A percentile compares a stretch with the other conserved stretches of the same genome.
phyloP scores from a whole-genome alignment of 2,888 invertebrate genomes.

The Acleris holmiana region DNA sequence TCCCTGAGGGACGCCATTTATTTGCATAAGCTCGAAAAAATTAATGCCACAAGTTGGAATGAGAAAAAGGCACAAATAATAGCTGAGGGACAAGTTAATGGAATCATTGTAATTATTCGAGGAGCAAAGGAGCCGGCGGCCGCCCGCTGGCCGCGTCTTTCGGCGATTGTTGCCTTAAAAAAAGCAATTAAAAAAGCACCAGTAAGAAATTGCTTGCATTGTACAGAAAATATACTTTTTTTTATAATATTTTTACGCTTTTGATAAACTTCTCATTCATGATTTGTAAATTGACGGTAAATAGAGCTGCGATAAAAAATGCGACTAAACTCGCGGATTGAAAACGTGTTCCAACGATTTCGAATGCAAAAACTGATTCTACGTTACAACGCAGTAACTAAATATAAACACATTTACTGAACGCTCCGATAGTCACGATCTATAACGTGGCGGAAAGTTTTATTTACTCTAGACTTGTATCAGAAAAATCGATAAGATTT shows the following conservation, averaged over 20 bases:
- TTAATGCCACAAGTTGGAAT: constrained; percentile 29
- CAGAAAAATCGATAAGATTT: constrained; percentile 10
- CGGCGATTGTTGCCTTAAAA: constrained; percentile 76
- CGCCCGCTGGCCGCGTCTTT: constrained; percentile 74
- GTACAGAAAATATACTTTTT: constrained; percentile 58
- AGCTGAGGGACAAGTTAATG: constrained; percentile 78
- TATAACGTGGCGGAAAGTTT: constrained; percentile 4
- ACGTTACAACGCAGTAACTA: constrained; percentile 19
- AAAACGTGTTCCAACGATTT: constrained; percentile 55
- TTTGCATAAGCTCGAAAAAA: constrained; percentile 34
- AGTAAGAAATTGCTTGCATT: constrained; percentile 68
- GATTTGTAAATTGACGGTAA: constrained; percentile 61
- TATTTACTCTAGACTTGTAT: constrained; percentile 1
- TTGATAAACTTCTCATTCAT: constrained; percentile 60
- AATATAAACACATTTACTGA: constrained; percentile 9
- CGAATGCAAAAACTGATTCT: constrained; percentile 37
- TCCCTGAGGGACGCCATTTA: constrained; percentile 11
- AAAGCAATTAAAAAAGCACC: constrained; percentile 78
- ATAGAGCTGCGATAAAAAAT: constrained; percentile 54
- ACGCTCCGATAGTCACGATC: constrained; percentile 23
- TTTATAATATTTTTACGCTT: constrained; percentile 55
- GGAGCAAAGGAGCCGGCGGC: constrained; percentile 73
- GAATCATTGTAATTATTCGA: constrained; percentile 81
- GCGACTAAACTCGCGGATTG: constrained; percentile 64
- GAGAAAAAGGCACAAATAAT: constrained; percentile 57